Base-by-base conservation (phyloP, 2,113 vertebrate genomes). In the Picathartes gymnocephalus region DNA sequence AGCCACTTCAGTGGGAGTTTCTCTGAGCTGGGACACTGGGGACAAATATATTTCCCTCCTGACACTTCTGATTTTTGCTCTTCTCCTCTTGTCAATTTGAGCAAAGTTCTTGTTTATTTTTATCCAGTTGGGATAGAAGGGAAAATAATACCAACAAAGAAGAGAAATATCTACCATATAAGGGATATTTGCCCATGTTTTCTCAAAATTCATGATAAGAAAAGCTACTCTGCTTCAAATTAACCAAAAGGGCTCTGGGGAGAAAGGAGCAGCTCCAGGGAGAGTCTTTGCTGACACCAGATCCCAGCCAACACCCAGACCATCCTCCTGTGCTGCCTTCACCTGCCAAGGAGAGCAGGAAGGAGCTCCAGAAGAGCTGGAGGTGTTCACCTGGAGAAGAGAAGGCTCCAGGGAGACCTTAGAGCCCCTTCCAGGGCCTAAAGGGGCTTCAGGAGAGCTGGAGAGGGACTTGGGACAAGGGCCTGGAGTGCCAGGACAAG, bases 401-500 rank as follows among this genome's bases (percentile, higher is more conserved):
- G 15, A 3, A 79, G 14, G 40, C 3, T 5, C 17, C 14, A 37
- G 17, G 31, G 50, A 65, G 31, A 72, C 0, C 21, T 72, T 6
- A 42, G 58, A 57, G 25, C 21, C 25, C 25, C 5, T 57, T 10
- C 9, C 14, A 37, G 42, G 4, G 10, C 22, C 44, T 44, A 24
- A 35, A 57, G 44, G 17, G 33, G 8, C 44, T 57, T n/a, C 68
- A 50, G 1, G 6, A 73, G 22, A 51, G 51, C 60, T 81, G 44
- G 19, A 58, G 28, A 51, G 44, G 33, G 19, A 73, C 22, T 51
- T 0, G 0, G 12, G 22, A 72, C 76, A 78, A 70, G 24, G 30
- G 0, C 1, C 7, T 40, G 20, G 56, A 62, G 13, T 3, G 35
- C 0, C 35, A 62, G 35, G 11, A 65, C 31, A 53, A 2, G 1